Base-by-base conservation (phyloP, 2,797 vertebrate species). In the Sciurus vulgaris region DNA sequence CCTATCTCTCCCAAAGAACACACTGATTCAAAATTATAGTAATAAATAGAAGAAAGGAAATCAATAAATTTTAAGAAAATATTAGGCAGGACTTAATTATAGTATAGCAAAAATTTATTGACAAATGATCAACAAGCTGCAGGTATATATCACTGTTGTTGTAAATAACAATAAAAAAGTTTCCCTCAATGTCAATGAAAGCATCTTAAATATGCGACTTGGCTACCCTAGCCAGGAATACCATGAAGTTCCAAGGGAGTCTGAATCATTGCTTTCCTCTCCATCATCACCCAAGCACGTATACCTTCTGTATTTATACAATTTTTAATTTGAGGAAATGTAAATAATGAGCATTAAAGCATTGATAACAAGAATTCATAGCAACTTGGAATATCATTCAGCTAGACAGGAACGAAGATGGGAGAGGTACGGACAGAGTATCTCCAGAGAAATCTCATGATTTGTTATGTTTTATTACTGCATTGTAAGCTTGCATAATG, bases 1-100 rank as follows among this genome's bases (percentile, higher is more conserved):
- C 0, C 5, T 8, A 28, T 4, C 1, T 14, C 1, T 5, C 12
- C 22, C 26, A 4, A 24, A 17, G 83, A 82, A 41, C 17, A 54
- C 28, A 81, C 4, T 65, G 2, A 65, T 59, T 89, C 20, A 87
- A 89, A 74, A 12, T 49, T 67, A 51, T 28, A 86, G 83, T 7
- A 7, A 6, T 26, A 84, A 12, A 67, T 3, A 79, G 67, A 86
- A 73, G 24, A 51, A 65, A 77, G n/a, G 17, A 74, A 89, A 92
- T 77, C 24, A 81, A 61, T 47, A 72, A 24, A 54, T 20, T 14
- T 26, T 10, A 13, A 65, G 17, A 1, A 69, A 85, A 87, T 61
- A 3, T 63, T 49, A 73, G 7, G 5, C 76, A 81, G 2, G 22
- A 94, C 82, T 59, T 44, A 30, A n/a, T 14, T 77, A 54, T 61